Evolutionary conservation across 2,888 invertebrate genomes (phyloP).

Genomic region (Apodemia zela): DNA sequence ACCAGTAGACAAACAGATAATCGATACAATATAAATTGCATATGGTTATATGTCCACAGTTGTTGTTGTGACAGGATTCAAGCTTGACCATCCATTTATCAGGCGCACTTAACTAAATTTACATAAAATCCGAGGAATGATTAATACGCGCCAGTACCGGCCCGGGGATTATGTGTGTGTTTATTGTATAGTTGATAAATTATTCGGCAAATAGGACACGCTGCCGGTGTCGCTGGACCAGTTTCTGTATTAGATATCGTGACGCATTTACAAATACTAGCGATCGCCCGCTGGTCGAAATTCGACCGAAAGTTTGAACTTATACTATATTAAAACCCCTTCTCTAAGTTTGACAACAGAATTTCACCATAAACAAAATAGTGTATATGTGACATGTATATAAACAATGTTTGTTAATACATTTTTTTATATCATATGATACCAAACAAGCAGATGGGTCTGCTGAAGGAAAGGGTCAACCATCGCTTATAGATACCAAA

Average conservation of each 20-base stretch:
- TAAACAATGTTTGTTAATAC: no score
- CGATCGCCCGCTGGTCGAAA: no score
- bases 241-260: not conserved
- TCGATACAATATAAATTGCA: not conserved
- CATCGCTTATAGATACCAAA: no score
- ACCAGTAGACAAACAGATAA: not conserved
- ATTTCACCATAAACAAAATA: no score
- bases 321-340: no score
- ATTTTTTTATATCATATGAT: no score
- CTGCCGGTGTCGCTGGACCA: conserved; percentile 15
- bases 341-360: no score
- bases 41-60: conserved; percentile 33
- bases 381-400: no score
- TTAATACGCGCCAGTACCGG: conserved; percentile 52
- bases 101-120: conserved; percentile 71
- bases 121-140: conserved; percentile 65
- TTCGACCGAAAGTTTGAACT: no score
- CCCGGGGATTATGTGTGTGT: conserved; percentile 41
- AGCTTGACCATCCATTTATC: conserved; percentile 74
- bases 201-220: conserved; percentile 36
- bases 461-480: no score
- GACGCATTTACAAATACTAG: not conserved
- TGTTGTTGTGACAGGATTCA: conserved; percentile 23
- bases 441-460: no score
- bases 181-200: conserved; percentile 45